Evolutionary conservation across 2,113 vertebrate genomes (phyloP), one percentile per base, ranked within the genome.

Genomic region (Proteles cristata): DNA sequence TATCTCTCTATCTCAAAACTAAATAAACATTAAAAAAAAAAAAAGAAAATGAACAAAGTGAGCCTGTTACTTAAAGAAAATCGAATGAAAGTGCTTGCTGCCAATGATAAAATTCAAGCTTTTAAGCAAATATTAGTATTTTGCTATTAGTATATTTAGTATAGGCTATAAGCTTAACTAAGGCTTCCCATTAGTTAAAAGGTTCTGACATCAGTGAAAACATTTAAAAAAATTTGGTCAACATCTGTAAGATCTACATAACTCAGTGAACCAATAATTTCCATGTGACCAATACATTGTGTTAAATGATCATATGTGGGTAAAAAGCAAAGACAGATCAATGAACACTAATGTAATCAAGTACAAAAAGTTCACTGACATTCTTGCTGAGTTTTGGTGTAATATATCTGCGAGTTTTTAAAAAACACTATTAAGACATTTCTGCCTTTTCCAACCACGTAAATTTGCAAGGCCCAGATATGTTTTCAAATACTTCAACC

Each of bases 401-500:
- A 17, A 39, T 58, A 94, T 31, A 90, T 17, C 43, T 71, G 71
- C 7, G 81, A 58, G 66, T 73, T 79, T 86, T 66, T 96, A 5
- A 39, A 96, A 94, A 94, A 58, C 17, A 74, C 31, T 76, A 90
- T 63, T 82, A 74, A 87, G 63, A 73, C 53, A 69, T 7, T 73
- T 90, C 66, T 69, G n/a, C 45, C 26, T 94, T 73, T 88, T 50
- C 82, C n/a, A 97, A 61, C 21, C 58, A 61, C 2, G 6, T 55
- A 73, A 68, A 45, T 68, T 90, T 39, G 7, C 45, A 28, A 90
- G 87, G 58, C 55, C 16, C 33, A 86, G 35, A 53, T 68, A 23
- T 92, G 48, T 94, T 79, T 94, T 85, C 39, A 58, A n/a, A 61
- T 71, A 92, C 68, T 89, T 92, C 39, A 86, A 50, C n/a, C 63